Evolutionary conservation across 2,113 vertebrate species (phyloP).

Genomic region (Siniperca chuatsi): DNA sequence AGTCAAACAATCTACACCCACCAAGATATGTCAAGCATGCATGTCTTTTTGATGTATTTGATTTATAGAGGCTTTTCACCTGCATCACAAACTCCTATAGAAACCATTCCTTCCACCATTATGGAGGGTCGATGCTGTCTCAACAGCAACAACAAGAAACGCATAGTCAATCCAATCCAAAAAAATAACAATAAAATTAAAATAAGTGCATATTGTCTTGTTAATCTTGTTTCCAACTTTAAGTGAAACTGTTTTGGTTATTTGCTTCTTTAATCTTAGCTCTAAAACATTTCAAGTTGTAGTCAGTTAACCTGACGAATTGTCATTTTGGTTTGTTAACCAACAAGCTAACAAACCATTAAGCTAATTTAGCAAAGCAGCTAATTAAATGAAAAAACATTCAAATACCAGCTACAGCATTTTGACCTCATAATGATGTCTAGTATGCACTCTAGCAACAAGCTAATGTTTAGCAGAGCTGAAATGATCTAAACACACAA

Average conservation of each 20-base stretch:
- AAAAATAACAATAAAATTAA: not conserved
- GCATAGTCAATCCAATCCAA: not conserved
- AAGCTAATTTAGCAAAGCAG: not conserved
- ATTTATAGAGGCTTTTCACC: constrained; percentile 17
- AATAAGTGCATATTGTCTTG: not conserved
- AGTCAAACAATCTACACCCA: constrained; percentile 24
- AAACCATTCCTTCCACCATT: not conserved
- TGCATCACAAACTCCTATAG: constrained; percentile 12
- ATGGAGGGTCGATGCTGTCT: not conserved
- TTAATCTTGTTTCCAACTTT: not conserved
- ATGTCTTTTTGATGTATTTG: not conserved
- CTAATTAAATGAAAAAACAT: not conserved
- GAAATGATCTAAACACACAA: not conserved
- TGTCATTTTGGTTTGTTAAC: not conserved
- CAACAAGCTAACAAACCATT: not conserved
- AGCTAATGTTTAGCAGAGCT: not conserved
- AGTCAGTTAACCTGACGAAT: not conserved
- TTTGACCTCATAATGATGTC: not conserved
- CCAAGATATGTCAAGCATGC: constrained; percentile 29
- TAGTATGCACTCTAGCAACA: not conserved
- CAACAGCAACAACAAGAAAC: not conserved
- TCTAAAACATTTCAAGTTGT: not conserved
- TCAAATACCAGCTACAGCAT: not conserved
- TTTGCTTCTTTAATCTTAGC: not conserved
- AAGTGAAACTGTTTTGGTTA: not conserved